Base-by-base conservation (phyloP, 2,888 invertebrate genomes). In the Odontothrips loti region DNA sequence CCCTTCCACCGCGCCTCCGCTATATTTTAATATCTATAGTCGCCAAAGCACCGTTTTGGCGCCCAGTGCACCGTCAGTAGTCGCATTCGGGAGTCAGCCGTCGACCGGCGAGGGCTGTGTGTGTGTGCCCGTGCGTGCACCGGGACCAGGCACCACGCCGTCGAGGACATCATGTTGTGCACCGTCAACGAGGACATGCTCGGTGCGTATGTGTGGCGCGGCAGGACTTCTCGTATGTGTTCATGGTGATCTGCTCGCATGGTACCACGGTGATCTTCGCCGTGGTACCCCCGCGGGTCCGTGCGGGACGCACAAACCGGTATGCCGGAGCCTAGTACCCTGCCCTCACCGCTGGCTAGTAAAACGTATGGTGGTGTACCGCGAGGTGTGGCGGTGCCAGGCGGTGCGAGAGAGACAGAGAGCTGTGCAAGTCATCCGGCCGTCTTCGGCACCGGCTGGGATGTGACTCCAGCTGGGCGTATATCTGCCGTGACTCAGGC, bases 151-250 rank as follows among this genome's bases (percentile, higher is more conserved):
- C 58, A 20, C 58, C 68, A 27, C 68, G 27, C 68, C 68, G 23
- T 12, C 68, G 23, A 23, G 23, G 68, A 27, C 68, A 75, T 27
- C 68, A 75, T 75, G 68, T 27, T 75, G 68, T 75, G 68, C 27
- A 27, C 68, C 68, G 68, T 75, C 68, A 75, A 75, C 68, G 68
- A 75, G 68, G 68, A 75, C 68, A 23, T 75, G 68, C 68, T 75
- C 68, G 68, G 58, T 58, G 10, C 58, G 58, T 58, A 58, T 43
- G 58, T 58, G 58, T n/a, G n/a, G n/a, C 58, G 34, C 34, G 34
- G 34, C 34, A 43, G 34, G 34, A 43, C 3, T 43, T 43, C 34
- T 6, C 34, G 34, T 6, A 6, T 2, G 34, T 4, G 2, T 6
- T 4, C 34, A 43, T 43, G 34, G 34, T 43, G 34, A 43, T 43